Conservation (phyloP, 2,113 vertebrate genomes). For the Gymnobelideus leadbeateri region DNA sequence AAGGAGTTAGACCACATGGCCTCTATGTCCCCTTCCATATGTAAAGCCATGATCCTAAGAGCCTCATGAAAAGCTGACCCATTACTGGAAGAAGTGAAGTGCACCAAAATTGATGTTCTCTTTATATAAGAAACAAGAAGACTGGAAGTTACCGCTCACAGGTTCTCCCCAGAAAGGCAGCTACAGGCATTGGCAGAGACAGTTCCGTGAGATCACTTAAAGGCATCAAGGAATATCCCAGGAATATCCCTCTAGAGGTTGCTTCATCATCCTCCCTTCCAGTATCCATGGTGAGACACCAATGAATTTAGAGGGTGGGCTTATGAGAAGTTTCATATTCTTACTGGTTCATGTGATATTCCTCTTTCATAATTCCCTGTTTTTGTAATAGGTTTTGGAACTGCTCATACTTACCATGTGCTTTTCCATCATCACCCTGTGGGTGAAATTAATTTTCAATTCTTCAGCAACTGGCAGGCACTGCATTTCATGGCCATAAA, state of each 20-base stretch:
- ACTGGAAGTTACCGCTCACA: neutral
- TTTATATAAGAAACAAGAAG: neutral
- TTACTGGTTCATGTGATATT: neutral
- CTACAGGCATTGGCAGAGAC: neutral
- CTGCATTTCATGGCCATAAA: neutral
- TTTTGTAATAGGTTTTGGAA: neutral
- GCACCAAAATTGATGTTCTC: neutral
- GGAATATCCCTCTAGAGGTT: neutral
- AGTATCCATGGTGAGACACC: neutral
- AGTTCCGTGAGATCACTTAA: neutral
- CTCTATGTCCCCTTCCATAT: neutral
- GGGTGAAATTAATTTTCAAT: neutral
- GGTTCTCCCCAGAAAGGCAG: neutral
- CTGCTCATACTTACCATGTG: neutral
- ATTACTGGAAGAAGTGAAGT: too few species aligned
- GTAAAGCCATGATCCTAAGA: neutral
- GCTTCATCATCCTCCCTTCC: neutral
- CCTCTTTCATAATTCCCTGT: neutral
- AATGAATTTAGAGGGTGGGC: neutral
- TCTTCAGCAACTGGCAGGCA: neutral
- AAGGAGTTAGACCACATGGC: neutral
- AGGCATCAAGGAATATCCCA: neutral
- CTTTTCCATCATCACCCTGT: neutral
- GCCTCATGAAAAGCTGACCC: too few species aligned
- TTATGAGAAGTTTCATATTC: neutral